Conservation (phyloP, 2,113 vertebrate genomes). For the Ceyx cyanopectus region DNA sequence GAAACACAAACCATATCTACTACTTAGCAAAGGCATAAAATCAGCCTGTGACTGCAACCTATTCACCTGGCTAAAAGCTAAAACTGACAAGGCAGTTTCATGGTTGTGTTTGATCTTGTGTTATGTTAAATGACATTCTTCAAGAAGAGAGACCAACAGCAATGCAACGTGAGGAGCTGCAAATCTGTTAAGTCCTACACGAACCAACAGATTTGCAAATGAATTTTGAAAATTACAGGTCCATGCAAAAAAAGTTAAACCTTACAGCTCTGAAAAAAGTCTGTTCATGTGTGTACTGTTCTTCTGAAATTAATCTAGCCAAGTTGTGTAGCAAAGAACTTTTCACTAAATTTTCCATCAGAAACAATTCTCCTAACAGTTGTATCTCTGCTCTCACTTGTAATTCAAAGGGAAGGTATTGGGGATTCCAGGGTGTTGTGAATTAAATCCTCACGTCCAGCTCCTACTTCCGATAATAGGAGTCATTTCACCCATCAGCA, state of each 20-base stretch:
- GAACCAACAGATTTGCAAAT: not conserved
- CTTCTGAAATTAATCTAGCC: not conserved
- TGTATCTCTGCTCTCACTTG: not conserved
- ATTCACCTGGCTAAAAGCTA: not conserved
- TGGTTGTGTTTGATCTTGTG: not conserved
- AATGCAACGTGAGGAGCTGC: not conserved
- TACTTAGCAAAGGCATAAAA: not conserved
- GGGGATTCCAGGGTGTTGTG: not conserved
- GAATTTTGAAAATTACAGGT: not conserved
- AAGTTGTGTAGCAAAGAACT: not conserved
- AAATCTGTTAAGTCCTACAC: not conserved
- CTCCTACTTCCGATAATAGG: not conserved
- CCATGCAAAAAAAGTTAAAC: not conserved
- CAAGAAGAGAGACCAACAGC: not conserved
- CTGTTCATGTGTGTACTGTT: not conserved
- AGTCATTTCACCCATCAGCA: not conserved
- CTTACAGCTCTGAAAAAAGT: not conserved
- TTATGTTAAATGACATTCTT: not conserved
- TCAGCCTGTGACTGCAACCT: not conserved
- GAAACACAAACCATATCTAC: not conserved
- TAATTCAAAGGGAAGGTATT: not conserved
- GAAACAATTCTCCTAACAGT: not conserved
- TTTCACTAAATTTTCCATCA: not conserved
- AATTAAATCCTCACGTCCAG: not conserved
- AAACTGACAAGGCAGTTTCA: not conserved